Conservation (phyloP, 2,113 vertebrate genomes). For the Urocolius indicus region DNA sequence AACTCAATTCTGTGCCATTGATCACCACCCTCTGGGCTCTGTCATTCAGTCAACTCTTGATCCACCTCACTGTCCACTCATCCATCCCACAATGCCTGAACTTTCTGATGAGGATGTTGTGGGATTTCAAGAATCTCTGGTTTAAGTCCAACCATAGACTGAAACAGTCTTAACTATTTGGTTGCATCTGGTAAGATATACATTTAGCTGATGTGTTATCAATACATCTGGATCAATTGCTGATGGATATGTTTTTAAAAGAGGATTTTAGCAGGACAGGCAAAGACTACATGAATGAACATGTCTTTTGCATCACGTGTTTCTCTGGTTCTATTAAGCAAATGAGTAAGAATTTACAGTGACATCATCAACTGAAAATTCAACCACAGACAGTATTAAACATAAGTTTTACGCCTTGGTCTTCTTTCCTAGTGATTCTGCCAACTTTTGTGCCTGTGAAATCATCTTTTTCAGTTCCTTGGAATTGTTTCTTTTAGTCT, state of each 20-base stretch:
- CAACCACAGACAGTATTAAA: not conserved
- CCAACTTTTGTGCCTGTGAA: not conserved
- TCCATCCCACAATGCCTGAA: no score
- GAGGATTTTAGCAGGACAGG: not conserved
- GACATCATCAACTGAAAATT: not conserved
- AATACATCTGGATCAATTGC: not conserved
- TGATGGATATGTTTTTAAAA: not conserved
- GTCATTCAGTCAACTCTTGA: no score
- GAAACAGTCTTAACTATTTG: not conserved
- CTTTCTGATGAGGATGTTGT: no score
- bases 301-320: not conserved
- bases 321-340: not conserved
- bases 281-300: not conserved
- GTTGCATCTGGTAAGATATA: not conserved
- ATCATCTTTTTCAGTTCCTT: not conserved
- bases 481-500: slow-evolving; percentile 11
- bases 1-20: no score
- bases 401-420: not conserved
- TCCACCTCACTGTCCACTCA: no score
- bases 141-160: not conserved
- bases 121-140: not conserved
- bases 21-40: no score
- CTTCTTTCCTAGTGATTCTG: not conserved
- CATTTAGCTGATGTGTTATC: not conserved
- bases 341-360: not conserved